phyloP scores from a whole-genome alignment of 2,113 vertebrate genomes.

The Saimiri boliviensis region DNA sequence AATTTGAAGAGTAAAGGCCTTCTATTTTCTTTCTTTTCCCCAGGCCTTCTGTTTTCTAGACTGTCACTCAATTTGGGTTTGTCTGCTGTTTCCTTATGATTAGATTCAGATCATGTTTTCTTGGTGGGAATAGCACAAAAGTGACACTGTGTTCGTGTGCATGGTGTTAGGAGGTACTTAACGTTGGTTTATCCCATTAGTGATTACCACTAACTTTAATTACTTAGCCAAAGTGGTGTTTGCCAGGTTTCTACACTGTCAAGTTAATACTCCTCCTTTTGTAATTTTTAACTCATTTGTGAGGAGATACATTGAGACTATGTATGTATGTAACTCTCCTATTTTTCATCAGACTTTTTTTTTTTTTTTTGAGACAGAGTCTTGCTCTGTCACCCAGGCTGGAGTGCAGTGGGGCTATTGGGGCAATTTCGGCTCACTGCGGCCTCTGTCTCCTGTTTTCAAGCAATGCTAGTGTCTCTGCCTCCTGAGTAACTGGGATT shows the following conservation, averaged over 20 bases:
- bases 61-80: background rate
- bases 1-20: constrained; percentile 13
- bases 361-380: too few relatives aligned
- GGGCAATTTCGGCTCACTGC: too few relatives aligned
- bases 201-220: background rate
- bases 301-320: background rate
- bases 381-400: too few relatives aligned
- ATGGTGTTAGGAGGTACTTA: background rate
- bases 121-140: background rate
- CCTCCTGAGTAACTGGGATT: too few relatives aligned
- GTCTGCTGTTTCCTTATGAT: background rate
- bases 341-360: background rate
- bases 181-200: background rate
- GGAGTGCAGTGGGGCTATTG: too few relatives aligned
- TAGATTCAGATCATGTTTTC: background rate
- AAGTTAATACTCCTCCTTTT: background rate
- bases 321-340: background rate
- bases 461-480: too few relatives aligned
- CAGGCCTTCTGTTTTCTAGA: background rate
- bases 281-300: constrained; percentile 11
- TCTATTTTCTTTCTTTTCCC: background rate
- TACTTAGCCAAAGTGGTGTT: background rate
- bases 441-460: too few relatives aligned
- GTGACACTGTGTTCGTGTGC: background rate
- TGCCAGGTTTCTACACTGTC: background rate